Evolutionary conservation across 2,797 vertebrate genomes (phyloP).

Genomic region (Aythya fuligula): DNA sequence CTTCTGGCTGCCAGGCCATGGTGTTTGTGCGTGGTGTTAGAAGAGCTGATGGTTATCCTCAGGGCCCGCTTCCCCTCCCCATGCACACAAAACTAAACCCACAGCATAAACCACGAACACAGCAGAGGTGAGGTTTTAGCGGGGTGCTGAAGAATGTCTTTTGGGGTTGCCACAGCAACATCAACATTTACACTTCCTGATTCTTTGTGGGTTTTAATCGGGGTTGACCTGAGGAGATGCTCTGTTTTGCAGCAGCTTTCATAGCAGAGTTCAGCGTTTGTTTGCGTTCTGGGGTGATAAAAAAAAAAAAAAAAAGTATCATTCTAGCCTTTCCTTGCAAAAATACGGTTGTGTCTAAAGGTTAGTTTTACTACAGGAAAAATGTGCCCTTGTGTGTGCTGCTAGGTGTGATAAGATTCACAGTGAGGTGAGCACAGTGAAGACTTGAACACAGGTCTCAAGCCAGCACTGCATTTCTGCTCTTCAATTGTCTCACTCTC

Average conservation of each 20-base stretch:
- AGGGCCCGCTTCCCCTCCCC: background rate
- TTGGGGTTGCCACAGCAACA: background rate
- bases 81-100: rapidly evolving
- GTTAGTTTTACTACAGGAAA: background rate
- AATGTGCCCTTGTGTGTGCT: rapidly evolving
- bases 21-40: rapidly evolving
- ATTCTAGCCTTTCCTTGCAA: background rate
- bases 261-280: background rate
- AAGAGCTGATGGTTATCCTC: too few relatives aligned
- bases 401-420: background rate
- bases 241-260: background rate
- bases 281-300: background rate
- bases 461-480: rapidly evolving
- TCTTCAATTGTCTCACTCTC: background rate
- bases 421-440: rapidly evolving
- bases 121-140: background rate
- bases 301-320: background rate
- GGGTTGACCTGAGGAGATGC: background rate
- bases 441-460: rapidly evolving
- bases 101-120: rapidly evolving
- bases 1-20: background rate
- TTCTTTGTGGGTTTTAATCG: background rate
- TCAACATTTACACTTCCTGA: background rate
- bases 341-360: background rate
- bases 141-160: background rate